Evolutionary conservation across 2,113 vertebrate species (phyloP).

Genomic region (Panthera leo): DNA sequence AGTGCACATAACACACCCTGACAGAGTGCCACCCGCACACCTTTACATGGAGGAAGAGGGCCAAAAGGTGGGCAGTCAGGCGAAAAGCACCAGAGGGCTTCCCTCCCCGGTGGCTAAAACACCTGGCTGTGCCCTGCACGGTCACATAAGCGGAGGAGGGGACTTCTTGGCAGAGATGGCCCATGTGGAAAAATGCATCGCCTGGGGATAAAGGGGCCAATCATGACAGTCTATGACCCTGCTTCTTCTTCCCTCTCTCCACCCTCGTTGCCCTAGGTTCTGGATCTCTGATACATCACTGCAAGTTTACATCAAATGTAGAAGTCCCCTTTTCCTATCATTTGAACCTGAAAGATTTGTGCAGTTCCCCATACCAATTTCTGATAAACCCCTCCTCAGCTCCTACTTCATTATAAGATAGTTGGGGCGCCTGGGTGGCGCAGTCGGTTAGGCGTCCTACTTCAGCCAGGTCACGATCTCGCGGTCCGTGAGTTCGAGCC

Average conservation of each 20-base stretch:
- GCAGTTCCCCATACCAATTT: background rate
- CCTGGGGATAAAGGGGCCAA: background rate
- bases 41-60: background rate
- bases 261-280: background rate
- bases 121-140: no score
- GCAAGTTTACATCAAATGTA: background rate
- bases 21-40: background rate
- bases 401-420: background rate
- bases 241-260: background rate
- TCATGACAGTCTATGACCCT: background rate
- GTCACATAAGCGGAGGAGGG: background rate
- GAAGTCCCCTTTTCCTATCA: background rate
- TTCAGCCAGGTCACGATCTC: no score
- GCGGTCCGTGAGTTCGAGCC: no score
- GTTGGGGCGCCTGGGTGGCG: background rate
- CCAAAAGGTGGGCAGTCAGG: background rate
- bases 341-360: background rate
- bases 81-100: background rate
- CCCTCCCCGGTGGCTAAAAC: background rate
- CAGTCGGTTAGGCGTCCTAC: no score
- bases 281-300: background rate
- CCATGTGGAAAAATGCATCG: background rate
- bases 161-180: background rate
- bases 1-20: background rate
- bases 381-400: background rate